A percentile compares a stretch with the other conserved stretches of the same genome.
phyloP scores from a whole-genome alignment of 2,113 vertebrate genomes.

The Osmerus eperlanus region DNA sequence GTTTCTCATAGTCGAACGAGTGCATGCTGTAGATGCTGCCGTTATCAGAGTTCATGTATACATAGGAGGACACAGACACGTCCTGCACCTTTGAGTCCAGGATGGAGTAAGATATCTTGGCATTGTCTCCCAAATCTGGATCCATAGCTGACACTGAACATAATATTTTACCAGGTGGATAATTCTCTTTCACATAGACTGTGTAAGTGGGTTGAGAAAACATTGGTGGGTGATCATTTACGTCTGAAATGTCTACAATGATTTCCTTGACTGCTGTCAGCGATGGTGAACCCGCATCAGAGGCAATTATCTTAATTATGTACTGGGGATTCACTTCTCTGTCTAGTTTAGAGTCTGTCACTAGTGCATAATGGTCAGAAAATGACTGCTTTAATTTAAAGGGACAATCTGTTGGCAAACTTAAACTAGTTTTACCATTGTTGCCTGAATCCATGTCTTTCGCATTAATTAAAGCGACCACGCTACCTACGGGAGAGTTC shows the following conservation, averaged over 20 bases:
- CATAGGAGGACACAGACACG: conserved; percentile 74
- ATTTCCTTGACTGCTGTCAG: conserved; percentile 73
- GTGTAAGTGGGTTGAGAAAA: conserved; percentile 67
- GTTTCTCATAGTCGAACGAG: conserved; percentile 74
- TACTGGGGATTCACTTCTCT: conserved; percentile 55
- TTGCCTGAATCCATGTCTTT: conserved; percentile 65
- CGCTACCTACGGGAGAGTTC: conserved; percentile 64
- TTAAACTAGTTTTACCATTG: conserved; percentile 64
- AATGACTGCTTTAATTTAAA: conserved; percentile 63
- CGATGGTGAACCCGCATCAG: conserved; percentile 72
- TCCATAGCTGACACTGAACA: conserved; percentile 70
- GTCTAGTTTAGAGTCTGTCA: conserved; percentile 57
- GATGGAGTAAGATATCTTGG: conserved; percentile 79
- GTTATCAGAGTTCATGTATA: conserved; percentile 74
- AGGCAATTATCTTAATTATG: conserved; percentile 64
- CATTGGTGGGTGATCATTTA: conserved; percentile 79
- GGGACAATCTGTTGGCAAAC: conserved; percentile 28
- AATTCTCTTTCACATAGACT: conserved; percentile 61
- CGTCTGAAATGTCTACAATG: conserved; percentile 72
- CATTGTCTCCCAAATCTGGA: conserved; percentile 71
- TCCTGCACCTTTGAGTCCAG: conserved; percentile 67
- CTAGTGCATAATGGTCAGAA: conserved; percentile 65
- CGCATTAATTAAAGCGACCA: conserved; percentile 68
- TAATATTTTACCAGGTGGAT: conserved; percentile 47
- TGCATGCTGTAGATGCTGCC: conserved; percentile 68